Evolutionary conservation across 2,113 vertebrate genomes (phyloP).

Genomic region (Amblyornis subalaris): DNA sequence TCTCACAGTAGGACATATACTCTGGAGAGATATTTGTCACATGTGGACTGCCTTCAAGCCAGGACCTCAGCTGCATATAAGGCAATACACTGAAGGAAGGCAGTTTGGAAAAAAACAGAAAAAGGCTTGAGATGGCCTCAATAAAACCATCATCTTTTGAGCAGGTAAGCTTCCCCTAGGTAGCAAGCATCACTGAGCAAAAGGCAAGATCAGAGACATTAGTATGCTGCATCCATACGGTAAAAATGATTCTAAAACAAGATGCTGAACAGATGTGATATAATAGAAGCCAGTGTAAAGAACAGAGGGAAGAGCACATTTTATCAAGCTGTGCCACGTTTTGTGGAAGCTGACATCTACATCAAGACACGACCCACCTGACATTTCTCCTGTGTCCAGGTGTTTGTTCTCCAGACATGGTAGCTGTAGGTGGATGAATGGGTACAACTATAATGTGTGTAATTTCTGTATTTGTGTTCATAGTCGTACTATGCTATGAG

Average conservation of each 20-base stretch:
- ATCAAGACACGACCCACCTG: not conserved
- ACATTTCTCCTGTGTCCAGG: accelerated
- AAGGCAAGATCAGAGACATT: not conserved
- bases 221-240: not conserved
- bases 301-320: not conserved
- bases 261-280: not conserved
- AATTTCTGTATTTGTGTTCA: not conserved
- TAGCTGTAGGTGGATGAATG: not conserved
- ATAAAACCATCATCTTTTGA: not conserved
- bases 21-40: not conserved
- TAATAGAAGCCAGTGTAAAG: not conserved
- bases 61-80: not conserved
- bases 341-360: not conserved
- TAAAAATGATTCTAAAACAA: not conserved
- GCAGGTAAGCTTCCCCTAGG: not conserved
- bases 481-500: not conserved
- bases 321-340: not conserved
- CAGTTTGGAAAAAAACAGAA: not conserved
- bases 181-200: not conserved
- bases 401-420: accelerated
- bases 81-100: not conserved
- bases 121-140: not conserved
- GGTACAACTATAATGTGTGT: accelerated
- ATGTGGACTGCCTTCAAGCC: not conserved
- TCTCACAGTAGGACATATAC: not conserved